Base-by-base conservation (phyloP, 37 sponge, comb jelly and placozoan species). In the Ephydatia muelleri region DNA sequence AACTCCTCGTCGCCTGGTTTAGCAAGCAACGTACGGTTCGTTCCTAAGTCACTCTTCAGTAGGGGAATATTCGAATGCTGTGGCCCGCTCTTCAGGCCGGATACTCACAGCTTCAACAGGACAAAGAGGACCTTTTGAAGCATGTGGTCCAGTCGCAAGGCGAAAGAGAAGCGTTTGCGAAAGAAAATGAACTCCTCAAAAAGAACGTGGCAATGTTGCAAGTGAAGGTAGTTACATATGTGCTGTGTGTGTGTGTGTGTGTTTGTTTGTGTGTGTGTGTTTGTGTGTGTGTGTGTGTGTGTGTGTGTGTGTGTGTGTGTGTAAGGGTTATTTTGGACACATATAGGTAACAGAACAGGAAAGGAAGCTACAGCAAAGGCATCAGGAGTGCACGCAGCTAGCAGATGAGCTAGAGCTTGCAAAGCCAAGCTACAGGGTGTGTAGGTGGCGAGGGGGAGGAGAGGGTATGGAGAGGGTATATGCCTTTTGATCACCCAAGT, bases 1-100 rank as follows among this genome's bases (percentile, higher is more conserved):
- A 89, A 26, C 23, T 38, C 33, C 68, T 89, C 13, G 69, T 84
- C 29, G 39, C 75, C 8, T 89, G 90, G 90, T 77, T 89, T 2
- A 65, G 36, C 67, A 80, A 72, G 28, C 33, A 21, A 30, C 30
- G 29, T 13, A 14, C 47, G 43, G 87, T 86, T 43, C 57, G 57
- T 57, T 57, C 57, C 57, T n/a, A 57, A 57, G 57, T 14, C 57
- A 1, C 16, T 57, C 14, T 1, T 71, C 31, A 34, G 72, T 33
- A 11, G 29, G 70, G 70, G 5, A 13, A 4, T 4, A 4, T 43
- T 43, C 47, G 47, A 43, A 43, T 8, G 47, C 5, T 29, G 16
- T 3, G 2, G 0, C 78, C 71, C 72, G 79, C 37, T 3, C 5
- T 27, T 35, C 28, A 26, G n/a, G 82, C 23, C 5, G 34, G 22